Evolutionary conservation across 2,113 vertebrate species (phyloP), one percentile per base, ranked within the genome.

Genomic region (Rhinichthys klamathensis): DNA sequence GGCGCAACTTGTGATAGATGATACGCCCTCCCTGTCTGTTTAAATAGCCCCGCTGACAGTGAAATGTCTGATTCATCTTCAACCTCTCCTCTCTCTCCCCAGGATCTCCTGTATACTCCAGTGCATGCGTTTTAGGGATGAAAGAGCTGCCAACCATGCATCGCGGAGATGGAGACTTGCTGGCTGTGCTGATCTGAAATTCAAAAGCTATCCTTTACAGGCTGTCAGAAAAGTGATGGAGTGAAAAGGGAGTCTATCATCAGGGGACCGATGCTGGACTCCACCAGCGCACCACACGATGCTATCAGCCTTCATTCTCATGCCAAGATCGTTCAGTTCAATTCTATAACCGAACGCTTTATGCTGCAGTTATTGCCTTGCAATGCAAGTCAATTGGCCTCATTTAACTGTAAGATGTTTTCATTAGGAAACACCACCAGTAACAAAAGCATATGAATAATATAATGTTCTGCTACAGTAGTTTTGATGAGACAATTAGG

Each of bases 171-270:
- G 83, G 79, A 87, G 84, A 88, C 80, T 78, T 84, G 69, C 69
- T 89, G 80, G 72, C 85, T 84, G 82, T 80, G 78, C 85, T 87
- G 83, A 89, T 90, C 88, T 88, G 73, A 88, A 84, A 85, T 89
- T 89, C 87, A 87, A 86, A 89, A 88, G 72, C 88, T 80, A 79
- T 88, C 60, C 76, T 80, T 86, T 88, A 88, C 85, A 85, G 81
- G 60, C 79, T 87, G 82, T 89, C 83, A 83, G 77, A 87, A 77
- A 87, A 78, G 75, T 84, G 85, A 88, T 81, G 85, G 80, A 83
- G 80, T 80, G 76, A 88, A 88, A 67, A 88, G 80, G 60, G 88
- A 89, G 86, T 89, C 82, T 87, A 87, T 82, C 83, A 87, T 85
- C 83, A 84, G 79, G 82, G 76, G 85, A 87, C 82, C 61, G 30